Percentiles rank a stretch among this genome's conserved stretches.
phyloP scores from a whole-genome alignment of 2,113 vertebrate species.

The Strix uralensis region DNA sequence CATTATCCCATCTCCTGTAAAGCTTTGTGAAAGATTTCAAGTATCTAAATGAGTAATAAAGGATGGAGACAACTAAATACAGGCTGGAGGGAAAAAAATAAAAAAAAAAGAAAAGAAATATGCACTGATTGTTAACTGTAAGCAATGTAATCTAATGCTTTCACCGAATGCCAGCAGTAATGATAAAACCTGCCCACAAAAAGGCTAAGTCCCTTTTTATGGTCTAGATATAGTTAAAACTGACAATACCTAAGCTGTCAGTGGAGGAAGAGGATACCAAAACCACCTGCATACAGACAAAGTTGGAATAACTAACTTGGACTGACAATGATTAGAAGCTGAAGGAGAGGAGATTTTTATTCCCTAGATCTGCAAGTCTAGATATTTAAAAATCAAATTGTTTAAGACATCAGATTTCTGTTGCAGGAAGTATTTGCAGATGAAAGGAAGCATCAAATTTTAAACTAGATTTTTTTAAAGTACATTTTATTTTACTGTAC shows the following conservation, averaged over 20 bases:
- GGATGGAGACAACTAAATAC: not conserved
- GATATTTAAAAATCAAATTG: not conserved
- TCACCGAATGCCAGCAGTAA: not conserved
- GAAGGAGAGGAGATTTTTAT: not conserved
- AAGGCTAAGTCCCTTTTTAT: not conserved
- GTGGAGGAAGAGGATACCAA: not conserved
- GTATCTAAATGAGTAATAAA: not conserved
- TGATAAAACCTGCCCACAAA: not conserved
- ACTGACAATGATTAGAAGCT: not conserved
- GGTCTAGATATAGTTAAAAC: not conserved
- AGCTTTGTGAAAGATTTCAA: not conserved
- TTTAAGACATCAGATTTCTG: not conserved
- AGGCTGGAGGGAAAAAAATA: not conserved
- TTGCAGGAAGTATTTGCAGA: not conserved
- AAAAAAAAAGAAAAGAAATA: not conserved
- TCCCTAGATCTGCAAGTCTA: not conserved
- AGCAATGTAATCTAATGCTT: not conserved
- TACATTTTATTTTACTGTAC: not conserved
- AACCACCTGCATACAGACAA: not conserved
- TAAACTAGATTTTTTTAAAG: not conserved
- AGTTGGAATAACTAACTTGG: not conserved
- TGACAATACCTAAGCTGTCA: not conserved
- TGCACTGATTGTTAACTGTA: not conserved
- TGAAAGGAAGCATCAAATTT: not conserved
- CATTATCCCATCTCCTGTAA: not conserved